Conservation (phyloP, 2,113 vertebrate genomes). For the Sylvietta virens region DNA sequence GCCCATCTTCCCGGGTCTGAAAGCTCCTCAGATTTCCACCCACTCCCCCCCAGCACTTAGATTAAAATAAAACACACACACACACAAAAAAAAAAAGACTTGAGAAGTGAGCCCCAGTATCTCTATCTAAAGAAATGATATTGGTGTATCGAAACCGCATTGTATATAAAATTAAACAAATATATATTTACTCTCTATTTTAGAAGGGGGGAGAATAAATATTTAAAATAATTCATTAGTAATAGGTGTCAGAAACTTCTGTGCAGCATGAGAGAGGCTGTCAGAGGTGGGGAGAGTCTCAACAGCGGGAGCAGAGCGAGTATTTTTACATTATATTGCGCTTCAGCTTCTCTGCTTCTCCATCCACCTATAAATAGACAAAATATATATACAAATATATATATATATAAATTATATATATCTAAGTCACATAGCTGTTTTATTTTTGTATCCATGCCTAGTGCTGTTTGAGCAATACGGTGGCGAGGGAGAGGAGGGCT, state of each 20-base stretch:
- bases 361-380: conserved; percentile 60
- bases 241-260: conserved; percentile 51
- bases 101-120: conserved; percentile 25
- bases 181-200: conserved; percentile 76
- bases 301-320: background rate
- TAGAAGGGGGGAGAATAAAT: conserved; percentile 62
- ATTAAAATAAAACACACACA: background rate
- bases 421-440: conserved; percentile 72
- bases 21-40: background rate
- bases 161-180: conserved; percentile 78
- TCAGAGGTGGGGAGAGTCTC: conserved; percentile 43
- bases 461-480: conserved; percentile 59
- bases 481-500: conserved; percentile 30
- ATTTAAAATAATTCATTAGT: conserved; percentile 64
- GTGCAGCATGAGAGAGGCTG: conserved; percentile 43
- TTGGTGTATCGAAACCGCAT: conserved; percentile 39
- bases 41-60: background rate
- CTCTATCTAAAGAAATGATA: conserved; percentile 43
- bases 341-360: conserved; percentile 39
- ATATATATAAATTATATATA: conserved; percentile 67
- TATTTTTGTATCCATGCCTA: conserved; percentile 77
- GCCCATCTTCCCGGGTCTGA: background rate
- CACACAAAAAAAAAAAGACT: background rate
- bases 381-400: conserved; percentile 66
- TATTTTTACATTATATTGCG: conserved; percentile 54